Evolutionary conservation across 2,797 vertebrate species (phyloP).

Genomic region (Peromyscus aztecus): DNA sequence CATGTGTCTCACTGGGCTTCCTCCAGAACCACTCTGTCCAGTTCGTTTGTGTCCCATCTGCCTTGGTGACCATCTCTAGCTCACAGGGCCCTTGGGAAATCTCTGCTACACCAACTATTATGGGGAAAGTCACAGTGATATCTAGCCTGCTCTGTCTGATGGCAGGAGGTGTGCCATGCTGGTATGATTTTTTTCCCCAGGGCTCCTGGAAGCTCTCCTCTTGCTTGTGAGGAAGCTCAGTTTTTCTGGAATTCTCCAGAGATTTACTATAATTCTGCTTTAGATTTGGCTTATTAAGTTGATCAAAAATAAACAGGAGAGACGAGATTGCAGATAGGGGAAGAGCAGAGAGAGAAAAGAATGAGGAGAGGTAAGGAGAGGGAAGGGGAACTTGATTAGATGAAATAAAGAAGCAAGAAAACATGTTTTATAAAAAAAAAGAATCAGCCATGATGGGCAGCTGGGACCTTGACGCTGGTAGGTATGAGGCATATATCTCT

Average conservation of each 20-base stretch:
- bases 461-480: not conserved
- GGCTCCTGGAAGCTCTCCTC: not conserved
- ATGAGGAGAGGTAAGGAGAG: not conserved
- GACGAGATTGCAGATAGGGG: not conserved
- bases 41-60: not conserved
- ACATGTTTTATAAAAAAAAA: not conserved
- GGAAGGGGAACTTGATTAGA: not conserved
- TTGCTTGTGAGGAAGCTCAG: not conserved
- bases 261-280: not conserved
- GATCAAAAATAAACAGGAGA: not conserved
- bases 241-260: not conserved
- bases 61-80: not conserved
- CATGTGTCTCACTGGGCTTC: not conserved
- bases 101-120: not conserved
- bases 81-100: not conserved
- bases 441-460: not conserved
- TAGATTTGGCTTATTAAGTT: not conserved
- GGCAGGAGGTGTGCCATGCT: not conserved
- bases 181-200: not conserved
- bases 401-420: not conserved
- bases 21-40: not conserved
- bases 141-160: not conserved
- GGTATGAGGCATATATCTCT: not conserved
- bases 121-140: not conserved
- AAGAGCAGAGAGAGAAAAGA: not conserved